A percentile compares a stretch with the other conserved stretches of the same genome.
Evolutionary conservation across 2,113 vertebrate genomes (phyloP).

Genomic region (Miniopterus natalensis): DNA sequence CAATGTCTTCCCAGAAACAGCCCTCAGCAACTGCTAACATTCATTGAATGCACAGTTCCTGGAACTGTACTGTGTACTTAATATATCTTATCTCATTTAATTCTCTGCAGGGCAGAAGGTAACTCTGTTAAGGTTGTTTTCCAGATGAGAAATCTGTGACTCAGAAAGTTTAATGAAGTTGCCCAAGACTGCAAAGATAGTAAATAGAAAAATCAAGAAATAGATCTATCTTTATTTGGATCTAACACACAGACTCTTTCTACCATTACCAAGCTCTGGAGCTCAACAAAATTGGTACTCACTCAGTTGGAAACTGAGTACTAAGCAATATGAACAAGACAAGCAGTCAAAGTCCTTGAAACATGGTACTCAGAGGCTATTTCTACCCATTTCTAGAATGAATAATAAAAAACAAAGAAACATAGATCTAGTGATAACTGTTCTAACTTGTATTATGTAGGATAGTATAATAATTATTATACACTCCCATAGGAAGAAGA

Average conservation of each 20-base stretch:
- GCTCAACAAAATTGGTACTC: background rate
- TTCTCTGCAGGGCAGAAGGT: background rate
- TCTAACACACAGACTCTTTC: background rate
- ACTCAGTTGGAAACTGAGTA: background rate
- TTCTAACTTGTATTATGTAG: background rate
- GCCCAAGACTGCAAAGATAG: background rate
- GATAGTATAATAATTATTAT: background rate
- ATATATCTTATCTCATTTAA: background rate
- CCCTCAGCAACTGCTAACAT: background rate
- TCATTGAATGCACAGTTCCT: background rate
- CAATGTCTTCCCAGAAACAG: background rate
- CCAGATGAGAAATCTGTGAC: conserved; percentile 12
- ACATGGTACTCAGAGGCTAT: background rate
- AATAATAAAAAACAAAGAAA: background rate
- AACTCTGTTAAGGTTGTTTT: conserved; percentile 14
- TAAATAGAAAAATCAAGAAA: conserved; percentile 33
- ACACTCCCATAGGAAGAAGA: background rate
- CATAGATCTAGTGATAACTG: background rate
- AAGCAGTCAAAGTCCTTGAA: background rate
- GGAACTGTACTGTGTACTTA: background rate
- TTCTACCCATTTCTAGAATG: background rate
- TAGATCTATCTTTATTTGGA: background rate
- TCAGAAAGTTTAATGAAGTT: conserved; percentile 30
- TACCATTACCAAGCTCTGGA: background rate
- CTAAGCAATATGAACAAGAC: background rate